A percentile compares a stretch with the other conserved stretches of the same genome.
phyloP scores from a whole-genome alignment of 2,888 invertebrate genomes.

The Philereme vetulata region DNA sequence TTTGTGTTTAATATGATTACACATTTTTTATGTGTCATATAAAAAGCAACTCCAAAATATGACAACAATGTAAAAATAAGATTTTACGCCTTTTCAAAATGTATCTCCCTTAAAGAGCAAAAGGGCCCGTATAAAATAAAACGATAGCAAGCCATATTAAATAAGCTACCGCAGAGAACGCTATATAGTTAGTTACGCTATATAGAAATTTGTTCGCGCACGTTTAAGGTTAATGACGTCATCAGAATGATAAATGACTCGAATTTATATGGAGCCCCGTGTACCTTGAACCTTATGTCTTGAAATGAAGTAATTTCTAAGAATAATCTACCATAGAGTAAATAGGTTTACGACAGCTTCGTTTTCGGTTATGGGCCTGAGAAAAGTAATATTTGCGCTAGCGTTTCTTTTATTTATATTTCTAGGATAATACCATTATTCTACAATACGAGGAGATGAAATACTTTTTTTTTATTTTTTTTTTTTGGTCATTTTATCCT shows the following conservation, averaged over 20 bases:
- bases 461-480: no score
- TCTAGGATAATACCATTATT: background rate
- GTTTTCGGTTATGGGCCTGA: background rate
- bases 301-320: slow-evolving; percentile 71
- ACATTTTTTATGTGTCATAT: slow-evolving; percentile 19
- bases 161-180: slow-evolving; percentile 28
- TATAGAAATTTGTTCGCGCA: slow-evolving; percentile 50
- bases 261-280: slow-evolving; percentile 65
- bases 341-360: slow-evolving; percentile 28
- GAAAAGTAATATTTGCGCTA: background rate
- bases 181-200: slow-evolving; percentile 35
- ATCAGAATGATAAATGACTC: slow-evolving; percentile 67
- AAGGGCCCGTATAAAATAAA: slow-evolving; percentile 29
- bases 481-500: no score
- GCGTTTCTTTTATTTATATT: slow-evolving; percentile 2
- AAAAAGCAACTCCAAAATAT: slow-evolving; percentile 19
- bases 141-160: slow-evolving; percentile 32
- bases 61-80: slow-evolving; percentile 32
- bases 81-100: slow-evolving; percentile 25
- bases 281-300: slow-evolving; percentile 65
- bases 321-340: slow-evolving; percentile 56
- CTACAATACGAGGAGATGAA: no score
- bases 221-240: slow-evolving; percentile 64
- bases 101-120: slow-evolving; percentile 30
- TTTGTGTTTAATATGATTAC: background rate